Conservation (phyloP, 92 coral and sea anemone genomes). For the Chrysogorgia sp. region DNA sequence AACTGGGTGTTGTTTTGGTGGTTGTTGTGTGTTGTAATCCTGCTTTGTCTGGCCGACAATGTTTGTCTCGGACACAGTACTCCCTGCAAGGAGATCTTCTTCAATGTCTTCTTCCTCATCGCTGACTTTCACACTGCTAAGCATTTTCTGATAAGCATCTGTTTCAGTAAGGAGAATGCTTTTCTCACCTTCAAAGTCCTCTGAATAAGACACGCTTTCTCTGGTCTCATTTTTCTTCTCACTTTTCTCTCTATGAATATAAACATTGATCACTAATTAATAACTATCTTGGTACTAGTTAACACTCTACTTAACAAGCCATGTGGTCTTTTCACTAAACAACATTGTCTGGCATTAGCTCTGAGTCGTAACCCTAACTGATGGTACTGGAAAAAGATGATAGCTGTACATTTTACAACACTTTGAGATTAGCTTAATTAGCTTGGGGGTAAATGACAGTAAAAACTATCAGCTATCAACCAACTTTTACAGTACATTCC, state of each 20-base stretch:
- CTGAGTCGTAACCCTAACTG: too few relatives aligned
- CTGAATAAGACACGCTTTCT: conserved; percentile 64
- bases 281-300: too few relatives aligned
- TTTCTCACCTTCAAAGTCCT: conserved; percentile 87
- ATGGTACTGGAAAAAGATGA: too few relatives aligned
- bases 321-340: too few relatives aligned
- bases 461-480: too few relatives aligned
- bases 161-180: conserved; percentile 86
- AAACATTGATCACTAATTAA: too few relatives aligned
- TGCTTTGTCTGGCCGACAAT: conserved; percentile 12
- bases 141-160: conserved; percentile 84
- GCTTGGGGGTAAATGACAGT: too few relatives aligned
- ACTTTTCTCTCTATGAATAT: background rate
- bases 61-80: conserved; percentile 70
- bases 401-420: too few relatives aligned
- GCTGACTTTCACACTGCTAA: conserved; percentile 76
- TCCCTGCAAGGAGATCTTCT: conserved; percentile 60
- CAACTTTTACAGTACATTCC: too few relatives aligned
- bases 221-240: conserved; percentile 9
- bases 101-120: conserved; percentile 72
- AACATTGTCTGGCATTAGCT: too few relatives aligned
- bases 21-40: conserved; percentile 61
- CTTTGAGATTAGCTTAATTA: too few relatives aligned
- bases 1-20: conserved; percentile 59
- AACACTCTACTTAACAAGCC: too few relatives aligned